Conservation (phyloP, 2,888 invertebrate genomes). For the Gasteruption jaculator region DNA sequence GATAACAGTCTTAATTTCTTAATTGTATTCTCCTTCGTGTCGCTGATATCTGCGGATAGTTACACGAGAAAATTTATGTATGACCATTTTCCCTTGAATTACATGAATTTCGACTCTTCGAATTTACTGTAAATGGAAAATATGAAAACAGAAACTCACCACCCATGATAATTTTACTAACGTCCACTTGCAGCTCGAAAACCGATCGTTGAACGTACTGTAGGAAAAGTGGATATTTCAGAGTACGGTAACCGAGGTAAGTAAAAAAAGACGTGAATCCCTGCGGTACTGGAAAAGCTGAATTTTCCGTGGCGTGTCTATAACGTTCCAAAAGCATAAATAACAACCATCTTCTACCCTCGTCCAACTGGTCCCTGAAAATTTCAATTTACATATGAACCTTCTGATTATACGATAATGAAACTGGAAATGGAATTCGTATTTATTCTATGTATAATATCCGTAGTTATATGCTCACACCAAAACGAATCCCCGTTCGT, state of each 20-base stretch:
- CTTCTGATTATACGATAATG: conserved; percentile 30
- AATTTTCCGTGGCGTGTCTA: conserved; percentile 71
- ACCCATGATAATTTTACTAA: conserved; percentile 77
- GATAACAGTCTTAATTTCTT: conserved; percentile 71
- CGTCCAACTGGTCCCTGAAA: conserved; percentile 70
- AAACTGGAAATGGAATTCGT: background rate
- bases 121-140: conserved; percentile 5
- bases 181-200: conserved; percentile 82
- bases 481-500: conserved; percentile 72
- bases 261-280: conserved; percentile 88
- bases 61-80: conserved; percentile 1
- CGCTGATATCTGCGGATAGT: conserved; percentile 44
- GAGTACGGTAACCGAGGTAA: conserved; percentile 75
- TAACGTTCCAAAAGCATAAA: conserved; percentile 80
- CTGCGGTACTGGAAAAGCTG: conserved; percentile 79
- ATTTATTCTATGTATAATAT: conserved; percentile 15
- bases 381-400: conserved; percentile 7
- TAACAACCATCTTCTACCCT: conserved; percentile 65
- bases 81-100: background rate
- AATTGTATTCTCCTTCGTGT: conserved; percentile 59
- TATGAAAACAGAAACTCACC: conserved; percentile 54
- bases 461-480: conserved; percentile 57
- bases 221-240: conserved; percentile 73
- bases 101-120: conserved; percentile 6
- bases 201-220: conserved; percentile 82